Base-by-base conservation (phyloP, 2,113 vertebrate species). In the Cephalopterus ornatus region DNA sequence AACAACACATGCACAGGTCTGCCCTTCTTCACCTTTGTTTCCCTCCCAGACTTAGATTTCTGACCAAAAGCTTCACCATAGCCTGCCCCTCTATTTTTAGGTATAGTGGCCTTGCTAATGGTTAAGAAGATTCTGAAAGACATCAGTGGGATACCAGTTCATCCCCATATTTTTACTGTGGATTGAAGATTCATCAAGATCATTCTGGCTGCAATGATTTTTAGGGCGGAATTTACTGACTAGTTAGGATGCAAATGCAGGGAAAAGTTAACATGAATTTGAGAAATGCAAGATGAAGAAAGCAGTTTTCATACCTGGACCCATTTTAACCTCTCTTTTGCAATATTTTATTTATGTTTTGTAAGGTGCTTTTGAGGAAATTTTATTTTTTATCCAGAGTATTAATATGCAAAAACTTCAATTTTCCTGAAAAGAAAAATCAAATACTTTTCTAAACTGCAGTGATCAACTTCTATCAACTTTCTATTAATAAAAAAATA, bases 1-100 rank as follows among this genome's bases (percentile, higher is more conserved):
- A 65, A 27, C 5, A 12, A 11, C 9, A 56, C 1, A 8, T 53
- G 0, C 17, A 6, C 17, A n/a, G 5, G 8, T 87, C 35, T 61
- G 15, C n/a, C 16, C 14, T 62, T 63, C 46, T 49, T 88, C 49
- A 63, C 35, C 24, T 15, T 61, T n/a, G n/a, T 62, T 32, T 2
- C 1, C 3, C 1, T 4, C 4, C 2, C 8, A 14, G 11, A 46
- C 6, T 61, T 46, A 47, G 13, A 33, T 73, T 76, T 79, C 71
- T 83, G 30, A 56, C 5, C 49, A 77, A 49, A 33, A 70, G 7
- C 24, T 56, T 80, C 33, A 49, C 23, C 18, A 56, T 14, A 62
- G 18, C 8, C 17, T 61, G 6, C 4, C 8, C 33, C 7, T 71
- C 9, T 44, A 6, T 35, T 39, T 77, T 86, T 78, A 75, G 3